Percentiles rank a stretch among this genome's conserved stretches.
Evolutionary conservation across 1,140 invertebrate species (phyloP).

Genomic region (Drosophila sturtevanti): DNA sequence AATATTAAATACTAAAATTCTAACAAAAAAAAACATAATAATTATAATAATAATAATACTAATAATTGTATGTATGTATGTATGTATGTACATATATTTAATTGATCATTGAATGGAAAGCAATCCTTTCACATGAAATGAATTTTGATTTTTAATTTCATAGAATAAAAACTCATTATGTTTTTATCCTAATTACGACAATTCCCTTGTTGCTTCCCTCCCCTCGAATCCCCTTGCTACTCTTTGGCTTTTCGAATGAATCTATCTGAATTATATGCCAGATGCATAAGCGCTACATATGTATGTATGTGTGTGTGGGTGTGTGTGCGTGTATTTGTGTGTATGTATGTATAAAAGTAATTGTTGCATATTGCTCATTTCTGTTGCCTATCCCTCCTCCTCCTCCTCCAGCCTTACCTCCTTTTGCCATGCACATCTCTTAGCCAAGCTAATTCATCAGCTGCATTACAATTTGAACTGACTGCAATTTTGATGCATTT

Average conservation of each 20-base stretch:
- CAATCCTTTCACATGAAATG: neutral
- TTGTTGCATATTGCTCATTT: slow-evolving; percentile 54
- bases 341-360: slow-evolving; percentile 20
- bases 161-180: slow-evolving; percentile 14
- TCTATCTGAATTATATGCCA: slow-evolving; percentile 25
- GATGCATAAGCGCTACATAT: neutral
- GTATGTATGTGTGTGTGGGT: neutral
- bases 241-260: neutral
- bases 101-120: neutral
- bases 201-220: slow-evolving; percentile 19
- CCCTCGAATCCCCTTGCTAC: neutral
- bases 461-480: slow-evolving; percentile 54
- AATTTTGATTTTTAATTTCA: slow-evolving; percentile 9
- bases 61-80: too few relatives aligned
- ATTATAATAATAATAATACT: too few relatives aligned
- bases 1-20: neutral
- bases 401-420: neutral
- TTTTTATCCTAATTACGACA: slow-evolving; percentile 40
- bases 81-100: neutral
- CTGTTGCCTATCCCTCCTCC: slow-evolving; percentile 14
- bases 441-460: slow-evolving; percentile 50
- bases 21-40: neutral
- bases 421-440: slow-evolving; percentile 7
- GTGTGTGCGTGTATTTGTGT: neutral
- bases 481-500: slow-evolving; percentile 50